Evolutionary conservation across 2,797 vertebrate genomes (phyloP).

Genomic region (Lycodopsis pacificus): DNA sequence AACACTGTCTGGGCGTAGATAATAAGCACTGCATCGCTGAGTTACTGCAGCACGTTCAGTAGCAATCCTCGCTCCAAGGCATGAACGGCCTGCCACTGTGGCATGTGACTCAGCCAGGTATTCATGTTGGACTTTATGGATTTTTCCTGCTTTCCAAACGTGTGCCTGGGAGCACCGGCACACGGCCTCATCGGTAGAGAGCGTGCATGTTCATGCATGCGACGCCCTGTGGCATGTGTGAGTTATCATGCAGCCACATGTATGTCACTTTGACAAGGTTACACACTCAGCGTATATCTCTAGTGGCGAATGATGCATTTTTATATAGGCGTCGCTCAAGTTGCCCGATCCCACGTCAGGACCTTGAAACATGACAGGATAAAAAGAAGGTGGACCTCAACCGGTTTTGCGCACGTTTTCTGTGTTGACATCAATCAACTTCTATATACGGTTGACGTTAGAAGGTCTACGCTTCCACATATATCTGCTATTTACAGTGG

Average conservation of each 20-base stretch:
- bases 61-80: constrained; percentile 35
- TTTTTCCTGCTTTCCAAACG: constrained; percentile 44
- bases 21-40: constrained; percentile 53
- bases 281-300: constrained; percentile 22
- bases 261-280: constrained; percentile 62
- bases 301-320: constrained; percentile 36
- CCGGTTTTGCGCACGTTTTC: constrained; percentile 32
- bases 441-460: constrained; percentile 10
- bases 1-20: constrained; percentile 61
- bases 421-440: constrained; percentile 48
- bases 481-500: background rate
- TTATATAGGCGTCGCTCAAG: constrained; percentile 28
- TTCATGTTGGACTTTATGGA: constrained; percentile 61
- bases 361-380: constrained; percentile 65
- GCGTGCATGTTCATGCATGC: constrained; percentile 30
- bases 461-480: constrained; percentile 15
- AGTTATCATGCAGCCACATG: constrained; percentile 33
- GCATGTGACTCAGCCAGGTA: constrained; percentile 61
- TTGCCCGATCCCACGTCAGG: constrained; percentile 23
- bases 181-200: constrained; percentile 9
- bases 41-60: constrained; percentile 47
- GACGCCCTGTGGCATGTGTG: constrained; percentile 10
- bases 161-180: constrained; percentile 4
- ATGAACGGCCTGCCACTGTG: constrained; percentile 23
- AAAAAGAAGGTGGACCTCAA: constrained; percentile 27